A percentile compares a stretch with the other conserved stretches of the same genome.
These are phyloP conservation scores for Acromyrmex charruanus DNA, from an alignment of 1,140 invertebrate genomes.

Conservation along the genomic window DNA sequence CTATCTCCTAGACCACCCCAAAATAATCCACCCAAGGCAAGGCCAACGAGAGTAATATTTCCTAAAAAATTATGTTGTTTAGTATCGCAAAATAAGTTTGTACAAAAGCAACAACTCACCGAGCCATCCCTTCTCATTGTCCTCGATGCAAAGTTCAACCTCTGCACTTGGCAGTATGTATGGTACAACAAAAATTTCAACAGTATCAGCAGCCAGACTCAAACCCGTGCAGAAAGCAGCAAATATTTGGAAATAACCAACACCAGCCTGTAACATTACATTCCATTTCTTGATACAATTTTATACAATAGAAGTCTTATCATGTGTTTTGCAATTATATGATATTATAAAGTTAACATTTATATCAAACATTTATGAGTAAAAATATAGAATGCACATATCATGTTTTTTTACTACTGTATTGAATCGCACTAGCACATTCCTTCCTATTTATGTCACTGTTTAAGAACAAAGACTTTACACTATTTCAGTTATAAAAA, in stretches of 20 bases:
- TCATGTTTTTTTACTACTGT: too few relatives aligned
- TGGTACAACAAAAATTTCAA: slow-evolving; percentile 91
- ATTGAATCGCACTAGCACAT: too few relatives aligned
- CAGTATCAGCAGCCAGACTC: slow-evolving; percentile 91
- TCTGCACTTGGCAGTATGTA: slow-evolving; percentile 93
- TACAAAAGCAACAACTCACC: slow-evolving; percentile 86
- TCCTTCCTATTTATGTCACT: too few relatives aligned
- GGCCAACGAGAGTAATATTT: slow-evolving; percentile 90
- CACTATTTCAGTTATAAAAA: too few relatives aligned
- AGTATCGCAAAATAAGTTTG: neutral
- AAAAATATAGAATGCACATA: neutral
- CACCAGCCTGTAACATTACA: slow-evolving; percentile 88
- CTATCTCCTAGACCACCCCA: slow-evolving; percentile 92
- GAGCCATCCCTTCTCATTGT: slow-evolving; percentile 92
- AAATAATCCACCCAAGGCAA: slow-evolving; percentile 91
- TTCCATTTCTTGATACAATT: slow-evolving; percentile 13
- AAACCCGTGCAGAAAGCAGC: slow-evolving; percentile 90
- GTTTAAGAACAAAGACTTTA: too few relatives aligned
- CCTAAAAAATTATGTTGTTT: slow-evolving; percentile 82
- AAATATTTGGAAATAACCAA: slow-evolving; percentile 90
- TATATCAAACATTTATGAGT: neutral
- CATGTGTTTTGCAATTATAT: neutral
- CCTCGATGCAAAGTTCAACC: slow-evolving; percentile 92
- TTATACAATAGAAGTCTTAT: neutral
- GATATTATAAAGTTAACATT: slow-evolving; percentile 1